Percentiles rank a stretch among this genome's conserved stretches.
Conservation (phyloP, 1,140 invertebrate species). For the Ips nitidus region DNA sequence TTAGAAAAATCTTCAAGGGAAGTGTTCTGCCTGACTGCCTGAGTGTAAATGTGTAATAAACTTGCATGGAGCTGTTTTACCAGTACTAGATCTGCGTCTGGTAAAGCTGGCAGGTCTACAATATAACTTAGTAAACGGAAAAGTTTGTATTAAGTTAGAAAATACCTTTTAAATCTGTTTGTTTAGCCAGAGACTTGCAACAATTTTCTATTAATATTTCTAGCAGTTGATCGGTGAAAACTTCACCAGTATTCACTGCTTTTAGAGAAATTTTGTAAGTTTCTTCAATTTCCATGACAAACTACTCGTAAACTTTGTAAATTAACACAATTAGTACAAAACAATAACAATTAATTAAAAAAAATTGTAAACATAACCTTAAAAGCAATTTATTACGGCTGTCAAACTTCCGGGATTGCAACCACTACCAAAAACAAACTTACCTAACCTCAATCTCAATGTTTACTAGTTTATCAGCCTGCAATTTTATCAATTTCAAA, state of each 20-base stretch:
- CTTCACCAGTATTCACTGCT: conserved; percentile 46
- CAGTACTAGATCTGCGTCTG: conserved; percentile 29
- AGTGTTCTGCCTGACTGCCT: conserved; percentile 52
- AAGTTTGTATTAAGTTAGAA: conserved; percentile 2
- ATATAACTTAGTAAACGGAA: background rate
- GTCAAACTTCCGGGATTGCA: too few species aligned
- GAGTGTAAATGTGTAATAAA: conserved; percentile 51
- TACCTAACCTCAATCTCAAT: too few species aligned
- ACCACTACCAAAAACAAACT: too few species aligned
- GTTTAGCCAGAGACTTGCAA: conserved; percentile 44
- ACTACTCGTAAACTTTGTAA: too few species aligned
- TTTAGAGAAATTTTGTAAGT: conserved; percentile 38
- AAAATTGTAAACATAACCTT: too few species aligned
- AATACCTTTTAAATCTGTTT: conserved; percentile 26
- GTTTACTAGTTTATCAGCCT: too few species aligned
- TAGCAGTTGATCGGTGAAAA: conserved; percentile 49
- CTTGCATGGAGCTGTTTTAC: conserved; percentile 49
- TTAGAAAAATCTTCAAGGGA: conserved; percentile 48
- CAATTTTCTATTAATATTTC: conserved; percentile 50
- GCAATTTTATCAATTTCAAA: too few species aligned
- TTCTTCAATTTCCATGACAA: conserved; percentile 25
- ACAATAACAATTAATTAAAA: too few species aligned
- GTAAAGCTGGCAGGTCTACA: conserved; percentile 22
- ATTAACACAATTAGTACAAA: too few species aligned
- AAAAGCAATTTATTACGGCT: too few species aligned